A percentile compares a stretch with the other conserved stretches of the same genome.
These are phyloP conservation scores for Sminthurides aquaticus DNA, from an alignment of 2,888 invertebrate genomes.

Conservation along the genomic window DNA sequence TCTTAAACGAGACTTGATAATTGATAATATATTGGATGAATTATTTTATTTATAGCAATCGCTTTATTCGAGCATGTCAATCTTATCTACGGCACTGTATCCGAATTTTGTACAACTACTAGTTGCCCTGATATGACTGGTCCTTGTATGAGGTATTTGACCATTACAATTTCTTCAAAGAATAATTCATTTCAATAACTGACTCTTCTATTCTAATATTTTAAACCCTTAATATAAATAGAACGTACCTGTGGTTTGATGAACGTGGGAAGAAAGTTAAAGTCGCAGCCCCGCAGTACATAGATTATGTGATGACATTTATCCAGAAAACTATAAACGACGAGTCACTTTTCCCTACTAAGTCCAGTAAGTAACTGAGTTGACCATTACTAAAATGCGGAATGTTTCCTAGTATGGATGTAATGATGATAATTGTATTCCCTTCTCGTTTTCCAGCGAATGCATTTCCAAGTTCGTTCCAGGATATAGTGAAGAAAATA, in stretches of 20 bases:
- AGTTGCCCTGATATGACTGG: conserved; percentile 95
- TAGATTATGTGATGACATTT: conserved; percentile 98
- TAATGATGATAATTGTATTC: too few relatives aligned
- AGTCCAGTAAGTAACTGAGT: conserved; percentile 71
- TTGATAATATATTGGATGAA: neutral
- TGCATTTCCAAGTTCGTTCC: conserved; percentile 90
- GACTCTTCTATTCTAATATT: neutral
- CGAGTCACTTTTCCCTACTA: conserved; percentile 94
- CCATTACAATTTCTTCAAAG: neutral
- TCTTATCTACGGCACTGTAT: conserved; percentile 94
- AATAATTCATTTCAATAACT: neutral
- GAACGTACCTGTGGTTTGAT: conserved; percentile 96
- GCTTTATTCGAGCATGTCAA: conserved; percentile 99
- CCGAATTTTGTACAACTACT: conserved; percentile 95
- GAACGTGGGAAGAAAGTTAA: conserved; percentile 97
- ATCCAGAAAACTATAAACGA: conserved; percentile 95
- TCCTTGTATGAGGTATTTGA: conserved; percentile 77
- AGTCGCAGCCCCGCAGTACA: conserved; percentile 94
- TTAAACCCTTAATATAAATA: conserved; percentile 46
- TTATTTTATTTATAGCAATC: conserved; percentile 59
- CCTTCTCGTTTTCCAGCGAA: conserved; percentile 60
- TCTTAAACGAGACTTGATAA: neutral
- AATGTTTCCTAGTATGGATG: neutral
- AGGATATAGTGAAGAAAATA: conserved; percentile 90
- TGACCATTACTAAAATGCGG: conserved; percentile 5